phyloP scores from a whole-genome alignment of 1,140 invertebrate species.

The Drosophila paulistorum region DNA sequence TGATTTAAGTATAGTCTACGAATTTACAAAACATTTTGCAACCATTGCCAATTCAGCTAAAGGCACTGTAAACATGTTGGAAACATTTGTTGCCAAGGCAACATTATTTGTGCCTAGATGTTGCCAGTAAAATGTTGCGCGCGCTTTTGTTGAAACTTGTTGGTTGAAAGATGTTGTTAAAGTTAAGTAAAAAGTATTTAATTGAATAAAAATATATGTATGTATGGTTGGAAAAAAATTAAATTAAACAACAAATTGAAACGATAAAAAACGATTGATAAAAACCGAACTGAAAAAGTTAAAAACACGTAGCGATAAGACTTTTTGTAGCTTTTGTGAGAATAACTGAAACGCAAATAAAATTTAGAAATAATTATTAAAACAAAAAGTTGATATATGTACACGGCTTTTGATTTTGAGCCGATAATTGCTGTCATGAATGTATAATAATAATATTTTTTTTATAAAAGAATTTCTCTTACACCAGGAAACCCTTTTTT shows the following conservation, averaged over 20 bases:
- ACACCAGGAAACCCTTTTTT: conserved; percentile 66
- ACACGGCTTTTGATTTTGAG: conserved; percentile 60
- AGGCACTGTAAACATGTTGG: conserved; percentile 30
- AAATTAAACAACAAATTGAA: conserved; percentile 41
- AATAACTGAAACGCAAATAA: conserved; percentile 26
- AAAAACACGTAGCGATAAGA: conserved; percentile 41
- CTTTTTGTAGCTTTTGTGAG: conserved; percentile 22
- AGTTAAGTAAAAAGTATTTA: conserved; percentile 43
- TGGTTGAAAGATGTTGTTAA: conserved; percentile 52
- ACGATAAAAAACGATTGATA: conserved; percentile 39
- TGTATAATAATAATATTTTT: conserved; percentile 59
- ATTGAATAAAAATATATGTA: conserved; percentile 48
- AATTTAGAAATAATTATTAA: conserved; percentile 35
- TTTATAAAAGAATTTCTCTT: conserved; percentile 37
- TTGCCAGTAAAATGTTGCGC: conserved; percentile 57
- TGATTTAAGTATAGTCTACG: no score
- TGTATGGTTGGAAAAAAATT: conserved; percentile 54
- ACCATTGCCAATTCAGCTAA: background rate
- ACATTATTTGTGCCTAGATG: conserved; percentile 21
- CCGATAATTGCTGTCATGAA: conserved; percentile 79
- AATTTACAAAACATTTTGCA: background rate
- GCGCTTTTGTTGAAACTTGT: conserved; percentile 51
- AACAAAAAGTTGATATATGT: conserved; percentile 31
- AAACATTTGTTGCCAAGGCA: conserved; percentile 39
- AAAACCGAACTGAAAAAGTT: conserved; percentile 48